Evolutionary conservation across 2,113 vertebrate genomes (phyloP).

Genomic region (Amphilophus citrinellus): DNA sequence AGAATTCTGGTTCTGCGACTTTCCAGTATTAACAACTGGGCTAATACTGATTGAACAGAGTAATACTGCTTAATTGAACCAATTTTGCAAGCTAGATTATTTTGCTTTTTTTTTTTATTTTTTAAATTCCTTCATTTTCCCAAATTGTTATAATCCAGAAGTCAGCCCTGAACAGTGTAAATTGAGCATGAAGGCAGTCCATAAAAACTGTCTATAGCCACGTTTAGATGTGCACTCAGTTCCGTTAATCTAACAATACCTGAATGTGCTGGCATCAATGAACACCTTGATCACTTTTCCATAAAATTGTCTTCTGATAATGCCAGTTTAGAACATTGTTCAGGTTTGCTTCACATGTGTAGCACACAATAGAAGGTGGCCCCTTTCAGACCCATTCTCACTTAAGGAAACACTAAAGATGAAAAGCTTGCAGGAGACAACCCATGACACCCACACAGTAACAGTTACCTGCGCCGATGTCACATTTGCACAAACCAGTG

Average conservation of each 20-base stretch:
- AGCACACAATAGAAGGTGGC: not conserved
- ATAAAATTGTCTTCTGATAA: not conserved
- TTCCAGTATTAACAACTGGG: not conserved
- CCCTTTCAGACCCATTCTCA: not conserved
- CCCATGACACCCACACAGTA: not conserved
- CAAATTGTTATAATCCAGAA: not conserved
- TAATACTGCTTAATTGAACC: too few relatives aligned
- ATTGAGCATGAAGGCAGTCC: not conserved
- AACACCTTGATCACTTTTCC: not conserved
- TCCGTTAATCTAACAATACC: too few relatives aligned
- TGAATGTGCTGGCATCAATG: too few relatives aligned
- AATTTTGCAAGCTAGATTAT: too few relatives aligned
- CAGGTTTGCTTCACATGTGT: not conserved
- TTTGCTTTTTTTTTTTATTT: too few relatives aligned
- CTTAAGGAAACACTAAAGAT: not conserved
- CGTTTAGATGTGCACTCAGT: too few relatives aligned
- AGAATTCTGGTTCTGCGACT: not conserved
- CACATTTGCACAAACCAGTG: not conserved
- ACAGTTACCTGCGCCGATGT: not conserved
- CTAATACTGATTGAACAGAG: too few relatives aligned
- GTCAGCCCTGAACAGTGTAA: conserved; percentile 14
- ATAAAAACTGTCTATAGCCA: not conserved
- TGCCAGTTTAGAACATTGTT: not conserved
- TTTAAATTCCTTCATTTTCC: not conserved
- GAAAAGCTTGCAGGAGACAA: not conserved